Evolutionary conservation across 2,797 vertebrate species (phyloP), one percentile per base, ranked within the genome.

Genomic region (Mustela erminea): DNA sequence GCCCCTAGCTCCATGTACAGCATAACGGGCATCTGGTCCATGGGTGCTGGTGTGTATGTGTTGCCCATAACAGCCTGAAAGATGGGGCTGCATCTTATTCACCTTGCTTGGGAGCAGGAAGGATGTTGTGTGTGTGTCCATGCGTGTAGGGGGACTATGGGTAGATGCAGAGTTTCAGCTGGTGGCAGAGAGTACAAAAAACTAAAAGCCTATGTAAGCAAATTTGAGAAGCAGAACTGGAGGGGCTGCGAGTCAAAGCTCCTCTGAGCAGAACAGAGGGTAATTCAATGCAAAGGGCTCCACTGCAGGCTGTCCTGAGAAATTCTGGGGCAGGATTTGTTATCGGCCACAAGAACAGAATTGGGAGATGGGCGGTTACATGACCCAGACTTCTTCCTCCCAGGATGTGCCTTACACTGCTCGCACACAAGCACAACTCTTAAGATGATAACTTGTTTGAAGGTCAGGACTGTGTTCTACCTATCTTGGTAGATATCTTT

Each of bases 361-460:
- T 72, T 72, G 74, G 5, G 32, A 29, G 15, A 27, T 18, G 20
- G 25, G 66, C 4, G 5, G 7, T 77, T 77, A 60, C 72, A 94
- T 83, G 46, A 23, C 27, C 35, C 20, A 5, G 13, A 8, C n/a
- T 85, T 32, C 75, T 75, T 77, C 74, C 56, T 96, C 25, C 35
- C 8, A 54, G 29, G 5, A 81, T 21, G 9, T 38, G 77, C 20
- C 46, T 87, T 93, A 60, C 4, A 5, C 84, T 97, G 78, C 54
- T 87, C 80, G 35, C 80, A 13, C 17, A 35, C 32, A 43, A 1
- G 41, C 32, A 43, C 1, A 29, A 46, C 10, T 68, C 87, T 85
- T 52, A 70, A 68, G 75, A 80, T 13, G 54, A 14, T 56, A 95
- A 92, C 66, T 89, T 92, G 95, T 92, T 95, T 93, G 84, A 90